These are phyloP conservation scores for Crenichthys baileyi DNA, from an alignment of 2,797 vertebrate species.

Conservation along the genomic window DNA sequence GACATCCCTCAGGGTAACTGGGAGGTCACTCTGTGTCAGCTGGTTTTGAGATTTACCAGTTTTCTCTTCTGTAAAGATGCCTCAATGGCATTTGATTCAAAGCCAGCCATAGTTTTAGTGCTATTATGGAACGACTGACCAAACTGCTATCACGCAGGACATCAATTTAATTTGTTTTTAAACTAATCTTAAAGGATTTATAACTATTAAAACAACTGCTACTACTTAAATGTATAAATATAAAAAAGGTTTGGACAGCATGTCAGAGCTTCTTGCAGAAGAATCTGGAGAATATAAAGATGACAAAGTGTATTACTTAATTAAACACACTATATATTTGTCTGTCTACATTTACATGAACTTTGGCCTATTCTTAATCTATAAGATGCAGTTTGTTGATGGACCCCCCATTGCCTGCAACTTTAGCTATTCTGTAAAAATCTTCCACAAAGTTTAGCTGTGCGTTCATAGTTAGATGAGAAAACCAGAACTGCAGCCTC, in stretches of 20 bases:
- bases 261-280: slow-evolving; percentile 21
- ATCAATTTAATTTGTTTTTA: neutral
- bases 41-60: slow-evolving; percentile 66
- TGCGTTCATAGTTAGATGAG: too few relatives aligned
- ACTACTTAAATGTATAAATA: slow-evolving; percentile 31
- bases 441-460: too few relatives aligned
- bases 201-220: neutral
- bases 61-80: slow-evolving; percentile 33
- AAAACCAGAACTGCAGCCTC: too few relatives aligned
- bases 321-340: too few relatives aligned
- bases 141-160: neutral
- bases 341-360: too few relatives aligned
- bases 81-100: slow-evolving; percentile 44
- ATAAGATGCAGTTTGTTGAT: too few relatives aligned
- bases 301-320: slow-evolving; percentile 40
- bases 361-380: too few relatives aligned
- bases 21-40: slow-evolving; percentile 64
- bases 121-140: neutral
- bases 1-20: slow-evolving; percentile 59
- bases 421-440: too few relatives aligned
- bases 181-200: slow-evolving; percentile 12
- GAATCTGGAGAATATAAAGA: slow-evolving; percentile 28
- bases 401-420: too few relatives aligned
- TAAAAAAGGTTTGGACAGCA: slow-evolving; percentile 15
- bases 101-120: too few relatives aligned